Evolutionary conservation across 2,888 invertebrate genomes (phyloP).

Genomic region (Tiliacea aurago): DNA sequence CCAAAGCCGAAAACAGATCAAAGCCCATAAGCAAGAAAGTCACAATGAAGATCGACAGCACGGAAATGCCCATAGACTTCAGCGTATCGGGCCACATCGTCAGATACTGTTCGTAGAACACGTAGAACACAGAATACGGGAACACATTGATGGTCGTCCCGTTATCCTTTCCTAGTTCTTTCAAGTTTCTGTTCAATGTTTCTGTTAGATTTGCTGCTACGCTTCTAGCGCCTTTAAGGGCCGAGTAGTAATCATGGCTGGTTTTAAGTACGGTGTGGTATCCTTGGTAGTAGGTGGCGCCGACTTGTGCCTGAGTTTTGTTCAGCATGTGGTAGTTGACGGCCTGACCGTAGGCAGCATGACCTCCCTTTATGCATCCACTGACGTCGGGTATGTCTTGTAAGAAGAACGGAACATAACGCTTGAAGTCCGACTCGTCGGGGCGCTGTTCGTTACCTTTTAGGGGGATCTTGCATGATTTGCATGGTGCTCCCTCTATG

Average conservation of each 20-base stretch:
- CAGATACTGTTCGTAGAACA: constrained; percentile 99
- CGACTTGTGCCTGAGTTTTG: constrained; percentile 81
- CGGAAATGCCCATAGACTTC: constrained; percentile 96
- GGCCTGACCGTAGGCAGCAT: constrained; percentile 95
- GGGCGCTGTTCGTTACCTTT: constrained; percentile 91
- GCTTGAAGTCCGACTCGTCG: constrained; percentile 91
- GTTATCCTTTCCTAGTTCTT: constrained; percentile 80
- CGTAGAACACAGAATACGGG: constrained; percentile 98
- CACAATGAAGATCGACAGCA: constrained; percentile 98
- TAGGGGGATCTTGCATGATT: constrained; percentile 87
- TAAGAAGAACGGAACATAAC: constrained; percentile 95
- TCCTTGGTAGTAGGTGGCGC: constrained; percentile 94
- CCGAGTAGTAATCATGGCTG: constrained; percentile 97
- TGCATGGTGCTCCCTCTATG: constrained; percentile 75
- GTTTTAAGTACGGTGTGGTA: constrained; percentile 98
- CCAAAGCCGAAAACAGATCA: constrained; percentile 96
- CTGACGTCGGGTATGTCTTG: constrained; percentile 94
- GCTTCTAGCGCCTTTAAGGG: constrained; percentile 94
- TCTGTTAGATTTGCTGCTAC: constrained; percentile 96
- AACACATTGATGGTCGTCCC: constrained; percentile 92
- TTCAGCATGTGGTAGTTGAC: constrained; percentile 91
- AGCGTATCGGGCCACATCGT: constrained; percentile 98
- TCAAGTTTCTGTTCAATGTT: constrained; percentile 88
- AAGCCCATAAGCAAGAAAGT: constrained; percentile 98
- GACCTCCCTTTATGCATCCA: constrained; percentile 95